Conservation (phyloP, 2,797 vertebrate genomes). For the Bradypodion pumilum region DNA sequence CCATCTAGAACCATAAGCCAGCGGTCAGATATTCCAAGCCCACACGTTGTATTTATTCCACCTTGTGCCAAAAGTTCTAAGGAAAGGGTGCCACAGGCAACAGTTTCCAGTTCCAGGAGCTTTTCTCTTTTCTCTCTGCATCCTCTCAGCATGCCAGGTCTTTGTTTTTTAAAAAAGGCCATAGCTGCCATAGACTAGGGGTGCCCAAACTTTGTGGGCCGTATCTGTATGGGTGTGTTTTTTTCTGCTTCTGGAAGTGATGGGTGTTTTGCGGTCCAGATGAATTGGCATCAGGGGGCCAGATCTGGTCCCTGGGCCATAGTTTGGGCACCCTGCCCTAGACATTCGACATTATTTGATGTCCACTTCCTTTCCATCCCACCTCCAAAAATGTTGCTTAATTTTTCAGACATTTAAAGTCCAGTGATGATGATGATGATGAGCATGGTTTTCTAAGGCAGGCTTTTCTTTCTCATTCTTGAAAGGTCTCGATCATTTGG, state of each 20-base stretch:
- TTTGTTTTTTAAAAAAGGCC: too few relatives aligned
- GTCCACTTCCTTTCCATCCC: conserved; percentile 48
- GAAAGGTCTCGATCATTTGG: conserved; percentile 65
- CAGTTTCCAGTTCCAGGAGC: conserved; percentile 13
- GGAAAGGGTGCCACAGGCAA: conserved; percentile 2
- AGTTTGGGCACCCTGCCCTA: too few relatives aligned
- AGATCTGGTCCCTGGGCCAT: too few relatives aligned
- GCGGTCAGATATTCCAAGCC: neutral
- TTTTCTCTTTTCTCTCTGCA: neutral
- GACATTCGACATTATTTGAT: neutral
- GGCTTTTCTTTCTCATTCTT: conserved; percentile 54
- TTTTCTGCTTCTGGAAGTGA: too few relatives aligned
- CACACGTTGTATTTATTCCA: neutral
- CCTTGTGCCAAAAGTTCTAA: conserved; percentile 6
- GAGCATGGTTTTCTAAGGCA: conserved; percentile 18
- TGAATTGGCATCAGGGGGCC: too few relatives aligned
- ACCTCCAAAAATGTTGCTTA: conserved; percentile 53
- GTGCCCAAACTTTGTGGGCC: too few relatives aligned
- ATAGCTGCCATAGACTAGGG: too few relatives aligned
- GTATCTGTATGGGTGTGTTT: too few relatives aligned
- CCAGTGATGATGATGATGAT: conserved; percentile 11
- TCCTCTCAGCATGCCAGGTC: neutral
- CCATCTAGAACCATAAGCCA: too few relatives aligned
- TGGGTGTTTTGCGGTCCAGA: too few relatives aligned
- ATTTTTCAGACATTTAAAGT: conserved; percentile 40